Base-by-base conservation (phyloP, 2,888 invertebrate genomes). In the Agonopterix heracliana region DNA sequence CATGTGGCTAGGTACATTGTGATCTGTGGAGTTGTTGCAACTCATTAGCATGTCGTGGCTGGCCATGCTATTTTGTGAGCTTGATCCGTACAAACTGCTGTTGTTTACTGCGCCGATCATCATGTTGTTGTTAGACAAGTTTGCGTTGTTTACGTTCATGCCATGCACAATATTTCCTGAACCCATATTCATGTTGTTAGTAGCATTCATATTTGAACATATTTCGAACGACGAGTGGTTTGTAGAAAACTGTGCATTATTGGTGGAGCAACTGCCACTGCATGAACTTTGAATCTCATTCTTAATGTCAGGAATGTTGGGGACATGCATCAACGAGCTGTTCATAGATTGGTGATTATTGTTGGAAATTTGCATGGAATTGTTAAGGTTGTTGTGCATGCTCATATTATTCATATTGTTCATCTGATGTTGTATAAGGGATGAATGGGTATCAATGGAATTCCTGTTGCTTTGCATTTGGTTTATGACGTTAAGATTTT, bases 271-370 rank as follows among this genome's bases (percentile, higher is more conserved):
- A 59, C 80, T 86, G 5, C 85, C 87, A 56, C 84, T 75, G 54
- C 88, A 88, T 4, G 85, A 78, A 59, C 74, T 84, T 65, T 84
- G 81, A 38, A 87, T 84, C 59, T 88, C 88, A 61, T 81, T 87
- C 68, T 88, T 88, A 26, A 88, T 89, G 53, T 89, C 89, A 5
- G 87, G 81, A 56, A 87, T 89, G 56, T 81, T 87, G 4, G 82
- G 79, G 51, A 71, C 76, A 54, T 88, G 88, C 80, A 88, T 81
- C 56, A 88, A 74, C 9, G 81, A 68, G 54, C 70, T 85, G 52
- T 71, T 83, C 65, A 88, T 75, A 11, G 79, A 65, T 57, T 82
- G 86, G 57, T 85, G 85, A 54, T 69, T 81, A 8, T 74, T 53
- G 54, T 78, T 86, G 14, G 74, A 71, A 50, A 87, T 83, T 67